A percentile compares a stretch with the other conserved stretches of the same genome.
Evolutionary conservation across 2,888 invertebrate species (phyloP).

Genomic region (Diplazon laetatorius): DNA sequence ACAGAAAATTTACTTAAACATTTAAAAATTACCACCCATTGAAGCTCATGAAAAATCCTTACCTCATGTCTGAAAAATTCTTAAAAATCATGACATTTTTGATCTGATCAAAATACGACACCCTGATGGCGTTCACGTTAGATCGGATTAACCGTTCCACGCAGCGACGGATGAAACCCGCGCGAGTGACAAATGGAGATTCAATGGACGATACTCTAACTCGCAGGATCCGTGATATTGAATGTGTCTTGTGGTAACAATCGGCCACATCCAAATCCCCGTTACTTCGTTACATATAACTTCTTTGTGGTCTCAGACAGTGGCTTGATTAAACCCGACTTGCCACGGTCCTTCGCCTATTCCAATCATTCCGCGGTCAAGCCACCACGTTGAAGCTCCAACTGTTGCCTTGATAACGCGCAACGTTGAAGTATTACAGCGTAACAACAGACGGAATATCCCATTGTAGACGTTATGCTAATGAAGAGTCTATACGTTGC

Average conservation of each 20-base stretch:
- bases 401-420: constrained; percentile 14
- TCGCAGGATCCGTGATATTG: not conserved
- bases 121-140: not conserved
- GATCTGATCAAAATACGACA: too few species aligned
- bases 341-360: not conserved
- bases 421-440: not conserved
- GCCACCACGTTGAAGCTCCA: constrained; percentile 1
- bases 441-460: not conserved
- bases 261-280: not conserved
- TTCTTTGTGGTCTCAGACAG: constrained; percentile 21
- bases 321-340: constrained; percentile 26
- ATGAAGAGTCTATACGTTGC: constrained; percentile 8
- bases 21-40: too few species aligned
- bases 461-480: constrained; percentile 25
- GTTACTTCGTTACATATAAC: constrained; percentile 6
- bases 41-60: too few species aligned
- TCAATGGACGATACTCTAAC: not conserved
- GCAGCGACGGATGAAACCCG: not conserved
- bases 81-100: too few species aligned
- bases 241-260: constrained; percentile 17
- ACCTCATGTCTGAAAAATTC: too few species aligned
- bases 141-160: not conserved
- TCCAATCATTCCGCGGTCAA: not conserved
- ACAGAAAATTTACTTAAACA: too few species aligned
- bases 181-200: not conserved